phyloP scores from a whole-genome alignment of 2,797 vertebrate genomes.

The Falco peregrinus region DNA sequence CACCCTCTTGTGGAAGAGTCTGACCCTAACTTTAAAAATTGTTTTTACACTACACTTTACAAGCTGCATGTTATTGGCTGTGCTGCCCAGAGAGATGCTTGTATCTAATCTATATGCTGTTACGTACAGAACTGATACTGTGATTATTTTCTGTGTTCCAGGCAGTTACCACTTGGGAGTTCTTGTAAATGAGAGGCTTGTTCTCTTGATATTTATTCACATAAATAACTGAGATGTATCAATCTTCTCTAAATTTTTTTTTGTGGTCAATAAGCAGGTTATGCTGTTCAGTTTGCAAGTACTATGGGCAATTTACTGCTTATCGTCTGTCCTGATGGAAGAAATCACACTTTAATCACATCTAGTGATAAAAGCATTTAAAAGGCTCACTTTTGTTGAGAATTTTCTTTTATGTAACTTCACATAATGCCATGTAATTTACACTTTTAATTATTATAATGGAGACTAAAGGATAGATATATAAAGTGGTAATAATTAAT shows the following conservation, averaged over 20 bases:
- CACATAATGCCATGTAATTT: background rate
- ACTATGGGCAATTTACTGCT: background rate
- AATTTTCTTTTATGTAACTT: conserved; percentile 42
- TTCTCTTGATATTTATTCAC: conserved; percentile 31
- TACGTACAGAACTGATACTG: background rate
- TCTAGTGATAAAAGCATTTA: conserved; percentile 2
- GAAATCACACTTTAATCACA: conserved; percentile 41
- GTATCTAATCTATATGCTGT: background rate
- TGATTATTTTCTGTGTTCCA: conserved; percentile 23
- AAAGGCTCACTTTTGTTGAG: background rate
- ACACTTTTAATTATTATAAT: conserved; percentile 10
- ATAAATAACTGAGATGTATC: conserved; percentile 38
- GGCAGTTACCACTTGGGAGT: background rate
- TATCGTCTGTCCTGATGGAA: conserved; percentile 34
- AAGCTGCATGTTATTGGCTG: background rate
- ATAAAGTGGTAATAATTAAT: conserved; percentile 22
- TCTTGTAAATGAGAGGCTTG: background rate
- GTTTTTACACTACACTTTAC: background rate
- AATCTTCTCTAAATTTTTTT: background rate
- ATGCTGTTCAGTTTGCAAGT: conserved; percentile 34
- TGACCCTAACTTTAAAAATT: background rate
- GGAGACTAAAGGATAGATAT: background rate
- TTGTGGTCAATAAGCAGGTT: conserved; percentile 31
- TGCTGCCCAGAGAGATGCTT: background rate
- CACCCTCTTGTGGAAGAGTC: background rate